Evolutionary conservation across 2,113 vertebrate genomes (phyloP).

Genomic region (Odontophorus gujanensis): DNA sequence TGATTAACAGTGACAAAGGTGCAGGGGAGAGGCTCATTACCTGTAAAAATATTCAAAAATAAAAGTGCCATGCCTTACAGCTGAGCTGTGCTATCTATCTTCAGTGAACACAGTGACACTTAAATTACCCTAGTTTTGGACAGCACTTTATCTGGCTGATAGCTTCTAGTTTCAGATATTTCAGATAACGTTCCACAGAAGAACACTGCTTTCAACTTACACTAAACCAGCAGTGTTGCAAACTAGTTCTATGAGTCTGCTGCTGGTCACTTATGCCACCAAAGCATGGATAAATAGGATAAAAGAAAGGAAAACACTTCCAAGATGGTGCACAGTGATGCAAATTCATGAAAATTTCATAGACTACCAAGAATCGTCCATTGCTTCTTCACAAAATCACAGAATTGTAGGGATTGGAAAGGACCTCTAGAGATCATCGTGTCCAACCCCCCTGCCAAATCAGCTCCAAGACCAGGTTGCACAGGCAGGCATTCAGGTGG

Average conservation of each 20-base stretch:
- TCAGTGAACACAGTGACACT: neutral
- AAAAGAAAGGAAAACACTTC: neutral
- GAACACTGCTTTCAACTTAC: neutral
- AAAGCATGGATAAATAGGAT: neutral
- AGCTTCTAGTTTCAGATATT: neutral
- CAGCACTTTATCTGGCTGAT: neutral
- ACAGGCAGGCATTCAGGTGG: too few species aligned
- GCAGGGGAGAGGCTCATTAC: conserved; percentile 98
- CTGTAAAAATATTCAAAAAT: conserved; percentile 65
- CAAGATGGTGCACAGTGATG: neutral
- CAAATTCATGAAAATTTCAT: neutral
- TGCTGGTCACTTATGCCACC: neutral
- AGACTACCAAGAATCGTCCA: neutral
- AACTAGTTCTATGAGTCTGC: neutral
- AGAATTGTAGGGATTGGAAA: too few species aligned
- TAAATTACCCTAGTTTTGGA: neutral
- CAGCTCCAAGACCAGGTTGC: too few species aligned
- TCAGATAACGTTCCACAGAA: neutral
- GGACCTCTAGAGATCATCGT: too few species aligned
- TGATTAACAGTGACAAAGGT: conserved; percentile 94
- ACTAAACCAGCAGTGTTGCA: neutral
- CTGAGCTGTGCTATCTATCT: neutral
- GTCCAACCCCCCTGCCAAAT: too few species aligned
- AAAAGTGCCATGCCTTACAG: neutral
- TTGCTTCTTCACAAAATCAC: neutral